Percentiles rank a stretch among this genome's conserved stretches.
These are phyloP conservation scores for Sialis lutaria DNA, from an alignment of 2,888 invertebrate genomes.

Conservation along the genomic window DNA sequence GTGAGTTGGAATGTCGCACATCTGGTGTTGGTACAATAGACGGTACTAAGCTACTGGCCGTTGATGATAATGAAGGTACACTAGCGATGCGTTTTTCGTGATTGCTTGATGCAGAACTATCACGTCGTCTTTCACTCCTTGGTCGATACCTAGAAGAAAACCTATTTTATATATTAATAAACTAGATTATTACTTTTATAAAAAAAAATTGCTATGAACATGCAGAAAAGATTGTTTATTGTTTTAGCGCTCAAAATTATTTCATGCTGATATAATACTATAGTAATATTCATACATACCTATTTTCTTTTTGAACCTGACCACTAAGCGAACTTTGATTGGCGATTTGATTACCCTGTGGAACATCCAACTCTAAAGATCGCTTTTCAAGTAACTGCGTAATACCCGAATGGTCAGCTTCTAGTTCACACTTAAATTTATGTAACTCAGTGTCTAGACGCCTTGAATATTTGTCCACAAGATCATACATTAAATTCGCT, in stretches of 20 bases:
- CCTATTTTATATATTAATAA: not conserved
- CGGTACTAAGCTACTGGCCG: not conserved
- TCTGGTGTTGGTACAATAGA: not conserved
- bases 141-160: conserved; percentile 33
- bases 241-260: too few species aligned
- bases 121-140: conserved; percentile 57
- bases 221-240: too few species aligned
- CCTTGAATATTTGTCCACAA: conserved; percentile 83
- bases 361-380: conserved; percentile 74
- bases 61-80: conserved; percentile 12
- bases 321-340: conserved; percentile 10
- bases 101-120: conserved; percentile 40
- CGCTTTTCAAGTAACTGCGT: conserved; percentile 89
- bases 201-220: too few species aligned
- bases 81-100: conserved; percentile 30
- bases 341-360: conserved; percentile 26
- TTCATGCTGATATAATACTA: too few species aligned
- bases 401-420: conserved; percentile 96
- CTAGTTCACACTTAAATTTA: conserved; percentile 97
- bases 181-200: too few species aligned
- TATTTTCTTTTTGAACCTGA: conserved; percentile 71
- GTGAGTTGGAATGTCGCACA: conserved; percentile 13
- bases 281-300: conserved; percentile 31
- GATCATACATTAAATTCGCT: conserved; percentile 85
- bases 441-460: conserved; percentile 78